Evolutionary conservation across 2,113 vertebrate species (phyloP).

Genomic region (Perca flavescens): DNA sequence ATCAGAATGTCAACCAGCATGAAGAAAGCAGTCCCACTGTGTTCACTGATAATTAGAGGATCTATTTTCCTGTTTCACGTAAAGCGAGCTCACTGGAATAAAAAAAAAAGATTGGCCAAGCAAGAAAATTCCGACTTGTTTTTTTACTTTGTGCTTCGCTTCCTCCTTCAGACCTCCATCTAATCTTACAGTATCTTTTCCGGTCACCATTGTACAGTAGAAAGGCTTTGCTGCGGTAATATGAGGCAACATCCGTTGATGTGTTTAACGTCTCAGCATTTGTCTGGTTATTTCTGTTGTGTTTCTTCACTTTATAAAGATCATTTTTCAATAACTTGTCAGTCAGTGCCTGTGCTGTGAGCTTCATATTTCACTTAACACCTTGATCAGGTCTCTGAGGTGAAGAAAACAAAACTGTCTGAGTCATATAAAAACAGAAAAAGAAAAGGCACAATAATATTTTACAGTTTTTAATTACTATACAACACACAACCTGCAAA

Average conservation of each 20-base stretch:
- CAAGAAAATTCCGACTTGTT: neutral
- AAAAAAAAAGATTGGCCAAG: neutral
- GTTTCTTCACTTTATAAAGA: neutral
- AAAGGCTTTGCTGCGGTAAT: neutral
- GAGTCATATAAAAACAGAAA: neutral
- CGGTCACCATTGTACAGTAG: neutral
- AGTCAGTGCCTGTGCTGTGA: neutral
- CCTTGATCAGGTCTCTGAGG: neutral
- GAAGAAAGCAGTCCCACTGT: conserved; percentile 65
- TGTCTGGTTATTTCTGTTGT: neutral
- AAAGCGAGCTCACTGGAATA: conserved; percentile 19
- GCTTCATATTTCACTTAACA: no score
- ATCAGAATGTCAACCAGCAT: conserved; percentile 83
- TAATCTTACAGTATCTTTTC: neutral
- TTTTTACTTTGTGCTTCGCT: neutral
- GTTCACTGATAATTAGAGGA: conserved; percentile 76
- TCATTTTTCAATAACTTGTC: neutral
- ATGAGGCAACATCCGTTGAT: neutral
- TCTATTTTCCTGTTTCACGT: conserved; percentile 49
- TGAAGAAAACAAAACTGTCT: neutral
- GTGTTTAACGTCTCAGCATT: neutral
- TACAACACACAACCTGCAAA: neutral
- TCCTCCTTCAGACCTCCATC: neutral
- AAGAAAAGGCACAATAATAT: neutral
- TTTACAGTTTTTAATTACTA: neutral